Base-by-base conservation (phyloP, 1,140 invertebrate genomes). In the Trichonephila clavata region DNA sequence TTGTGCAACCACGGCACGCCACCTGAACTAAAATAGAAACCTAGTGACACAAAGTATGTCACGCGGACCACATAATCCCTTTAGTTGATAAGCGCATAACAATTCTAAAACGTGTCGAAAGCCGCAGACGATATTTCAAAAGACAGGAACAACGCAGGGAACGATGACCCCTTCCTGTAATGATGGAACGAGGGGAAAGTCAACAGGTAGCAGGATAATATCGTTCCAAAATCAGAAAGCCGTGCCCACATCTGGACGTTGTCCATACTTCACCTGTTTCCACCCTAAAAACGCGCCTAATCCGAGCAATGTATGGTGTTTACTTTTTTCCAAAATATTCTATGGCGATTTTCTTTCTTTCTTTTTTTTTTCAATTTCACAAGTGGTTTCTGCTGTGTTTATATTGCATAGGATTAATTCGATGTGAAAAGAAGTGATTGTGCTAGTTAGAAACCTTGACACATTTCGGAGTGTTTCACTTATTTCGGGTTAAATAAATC, bases 71-170 rank as follows among this genome's bases (percentile, higher is more conserved):
- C 27, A 27, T 77, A 77, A 77, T 77, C 71, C 71, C 27, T 77
- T 77, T 77, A 77, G 71, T 8, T 77, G 71, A 77, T 77, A 77
- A 77, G 27, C 71, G 18, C 32, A 14, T 27, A 32, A 32, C 71
- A 77, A 18, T 77, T 77, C 27, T 20, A 16, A 16, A 39, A 77
- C 24, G 71, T 77, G 71, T 77, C 71, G 71, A 77, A 77, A 77
- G 27, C 65, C n/a, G 24, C 65, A 68, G 65, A 20, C 71, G 71
- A 77, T 77, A 77, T 77, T 77, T 77, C 71, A 77, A 77, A 77
- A 77, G 71, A 39, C 71, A 39, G 71, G 71, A 77, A 39, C 71
- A 77, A 32, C 71, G 18, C 27, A 71, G 71, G 27, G 71, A 77
- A 77, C 71, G 71, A 77, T 77, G 71, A 77, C 71, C 71, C 27